Percentiles rank a stretch among this genome's conserved stretches.
These are phyloP conservation scores for Cebidichthys violaceus DNA, from an alignment of 2,113 vertebrate genomes.

Conservation along the genomic window DNA sequence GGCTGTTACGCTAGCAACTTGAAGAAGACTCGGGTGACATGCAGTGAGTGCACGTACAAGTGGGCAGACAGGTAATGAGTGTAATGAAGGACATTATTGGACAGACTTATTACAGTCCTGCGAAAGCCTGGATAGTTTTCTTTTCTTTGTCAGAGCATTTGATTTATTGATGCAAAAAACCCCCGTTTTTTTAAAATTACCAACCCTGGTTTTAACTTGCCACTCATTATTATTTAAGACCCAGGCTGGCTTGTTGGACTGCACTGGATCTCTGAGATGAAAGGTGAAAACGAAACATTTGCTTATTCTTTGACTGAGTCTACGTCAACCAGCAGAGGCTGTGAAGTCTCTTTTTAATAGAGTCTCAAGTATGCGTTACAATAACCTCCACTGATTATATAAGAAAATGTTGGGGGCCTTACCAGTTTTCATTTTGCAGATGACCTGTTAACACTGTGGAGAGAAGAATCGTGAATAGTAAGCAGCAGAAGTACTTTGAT, in stretches of 20 bases:
- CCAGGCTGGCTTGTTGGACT: neutral
- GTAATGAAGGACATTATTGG: no score
- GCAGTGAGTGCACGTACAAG: no score
- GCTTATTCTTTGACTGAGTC: neutral
- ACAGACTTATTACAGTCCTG: no score
- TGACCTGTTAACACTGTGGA: slow-evolving; percentile 23
- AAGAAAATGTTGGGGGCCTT: slow-evolving; percentile 4
- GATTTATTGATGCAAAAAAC: no score
- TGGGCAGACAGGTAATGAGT: no score
- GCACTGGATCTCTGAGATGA: slow-evolving; percentile 3
- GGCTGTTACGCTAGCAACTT: no score
- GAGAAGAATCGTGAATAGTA: slow-evolving; percentile 18
- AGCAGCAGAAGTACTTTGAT: slow-evolving; percentile 6
- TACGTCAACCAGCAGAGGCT: neutral
- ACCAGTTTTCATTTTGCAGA: neutral
- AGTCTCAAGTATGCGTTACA: slow-evolving; percentile 27
- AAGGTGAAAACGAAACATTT: slow-evolving; percentile 9
- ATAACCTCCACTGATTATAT: slow-evolving; percentile 33
- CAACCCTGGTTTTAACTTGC: neutral
- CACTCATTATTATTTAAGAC: neutral
- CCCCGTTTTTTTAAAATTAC: no score
- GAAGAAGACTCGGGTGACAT: no score
- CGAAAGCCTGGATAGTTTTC: no score
- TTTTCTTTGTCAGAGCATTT: no score
- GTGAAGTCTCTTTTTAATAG: slow-evolving; percentile 35